Percentiles rank a stretch among this genome's conserved stretches.
These are phyloP conservation scores for Eleutherodactylus coqui DNA, from an alignment of 2,797 vertebrate species.

Conservation along the genomic window DNA sequence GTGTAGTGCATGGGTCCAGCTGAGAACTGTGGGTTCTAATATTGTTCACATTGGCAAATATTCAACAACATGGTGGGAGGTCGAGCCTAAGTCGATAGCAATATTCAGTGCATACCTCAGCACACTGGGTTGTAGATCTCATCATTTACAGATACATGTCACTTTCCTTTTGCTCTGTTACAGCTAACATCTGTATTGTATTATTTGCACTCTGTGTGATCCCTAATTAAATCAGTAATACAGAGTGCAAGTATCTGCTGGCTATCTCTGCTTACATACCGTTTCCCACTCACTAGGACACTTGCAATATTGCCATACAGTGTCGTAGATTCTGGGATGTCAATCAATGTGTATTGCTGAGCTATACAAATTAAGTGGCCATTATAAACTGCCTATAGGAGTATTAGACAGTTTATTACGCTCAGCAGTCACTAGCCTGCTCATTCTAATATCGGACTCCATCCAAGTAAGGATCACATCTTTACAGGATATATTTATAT, in stretches of 20 bases:
- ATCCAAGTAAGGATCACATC: neutral
- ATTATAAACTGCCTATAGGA: constrained; percentile 1
- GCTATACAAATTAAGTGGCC: neutral
- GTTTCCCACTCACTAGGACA: constrained; percentile 15
- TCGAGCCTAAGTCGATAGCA: constrained; percentile 11
- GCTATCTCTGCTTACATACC: constrained; percentile 2
- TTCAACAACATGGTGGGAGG: constrained; percentile 34
- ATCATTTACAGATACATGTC: constrained; percentile 35
- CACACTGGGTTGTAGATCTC: constrained; percentile 41
- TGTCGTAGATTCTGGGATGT: neutral
- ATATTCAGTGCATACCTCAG: constrained; percentile 28
- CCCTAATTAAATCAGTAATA: constrained; percentile 39
- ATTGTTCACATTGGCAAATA: constrained; percentile 52
- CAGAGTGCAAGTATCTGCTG: neutral
- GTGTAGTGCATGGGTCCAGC: constrained; percentile 20
- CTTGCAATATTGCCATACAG: constrained; percentile 7
- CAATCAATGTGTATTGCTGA: constrained; percentile 12
- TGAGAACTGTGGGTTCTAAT: constrained; percentile 43
- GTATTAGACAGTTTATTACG: neutral
- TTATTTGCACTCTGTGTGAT: constrained; percentile 23
- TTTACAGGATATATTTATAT: constrained; percentile 58
- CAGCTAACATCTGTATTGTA: constrained; percentile 48
- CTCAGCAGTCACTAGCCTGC: neutral
- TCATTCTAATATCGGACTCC: neutral
- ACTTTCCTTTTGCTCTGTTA: constrained; percentile 46